These are phyloP conservation scores for Lordiphosa collinella DNA, from an alignment of 1,140 invertebrate genomes.

Conservation along the genomic window DNA sequence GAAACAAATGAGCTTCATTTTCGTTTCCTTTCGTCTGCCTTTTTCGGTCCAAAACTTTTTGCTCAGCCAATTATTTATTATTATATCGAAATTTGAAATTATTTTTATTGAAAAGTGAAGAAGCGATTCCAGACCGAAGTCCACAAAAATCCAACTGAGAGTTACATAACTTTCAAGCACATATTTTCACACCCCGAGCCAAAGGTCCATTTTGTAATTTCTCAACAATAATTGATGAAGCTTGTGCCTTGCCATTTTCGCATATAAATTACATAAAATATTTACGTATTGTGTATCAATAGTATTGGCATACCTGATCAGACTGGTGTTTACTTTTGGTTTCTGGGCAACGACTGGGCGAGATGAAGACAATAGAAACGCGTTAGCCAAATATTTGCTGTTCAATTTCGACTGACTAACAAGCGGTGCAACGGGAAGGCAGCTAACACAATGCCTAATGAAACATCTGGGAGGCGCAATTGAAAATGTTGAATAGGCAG, in stretches of 20 bases:
- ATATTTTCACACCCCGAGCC: constrained; percentile 9
- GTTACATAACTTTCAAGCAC: background rate
- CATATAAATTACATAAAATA: constrained; percentile 38
- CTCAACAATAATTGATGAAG: constrained; percentile 32
- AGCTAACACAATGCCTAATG: too few relatives aligned
- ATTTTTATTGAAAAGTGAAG: constrained; percentile 51
- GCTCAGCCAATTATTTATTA: constrained; percentile 49
- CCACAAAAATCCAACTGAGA: constrained; percentile 41
- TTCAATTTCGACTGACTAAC: too few relatives aligned
- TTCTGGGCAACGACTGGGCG: too few relatives aligned
- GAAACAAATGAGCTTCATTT: constrained; percentile 13
- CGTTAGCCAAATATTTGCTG: too few relatives aligned
- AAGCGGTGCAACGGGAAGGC: too few relatives aligned
- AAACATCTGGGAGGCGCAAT: too few relatives aligned
- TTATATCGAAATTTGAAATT: constrained; percentile 67
- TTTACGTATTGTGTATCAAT: constrained; percentile 12
- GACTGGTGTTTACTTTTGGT: background rate
- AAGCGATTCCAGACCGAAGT: constrained; percentile 14
- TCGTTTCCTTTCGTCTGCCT: background rate
- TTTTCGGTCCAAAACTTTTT: constrained; percentile 29
- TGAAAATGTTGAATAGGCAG: too few relatives aligned
- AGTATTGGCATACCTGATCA: background rate
- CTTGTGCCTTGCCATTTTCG: constrained; percentile 3
- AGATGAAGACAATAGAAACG: too few relatives aligned
- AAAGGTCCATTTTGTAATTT: constrained; percentile 10